Evolutionary conservation across 2,888 invertebrate species (phyloP).

Genomic region (Sarcophaga rosellei): DNA sequence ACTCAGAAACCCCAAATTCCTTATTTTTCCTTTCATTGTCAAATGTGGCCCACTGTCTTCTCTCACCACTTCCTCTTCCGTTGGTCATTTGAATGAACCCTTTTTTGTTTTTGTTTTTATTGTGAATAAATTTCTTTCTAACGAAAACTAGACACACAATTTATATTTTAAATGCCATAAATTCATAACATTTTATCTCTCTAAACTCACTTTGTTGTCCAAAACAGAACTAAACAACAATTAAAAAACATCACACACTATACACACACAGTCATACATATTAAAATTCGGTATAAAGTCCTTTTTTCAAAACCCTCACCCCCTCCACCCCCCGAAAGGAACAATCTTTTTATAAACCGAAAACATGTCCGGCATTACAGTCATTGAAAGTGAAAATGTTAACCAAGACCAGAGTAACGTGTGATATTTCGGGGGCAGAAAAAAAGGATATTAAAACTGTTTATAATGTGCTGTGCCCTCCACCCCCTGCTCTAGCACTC

Average conservation of each 20-base stretch:
- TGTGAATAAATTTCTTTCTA: conserved; percentile 17
- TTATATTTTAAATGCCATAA: conserved; percentile 79
- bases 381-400: conserved; percentile 50
- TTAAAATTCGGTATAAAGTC: not conserved
- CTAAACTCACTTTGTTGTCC: not conserved
- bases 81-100: not conserved
- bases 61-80: not conserved
- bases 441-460: conserved; percentile 49
- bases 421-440: conserved; percentile 47
- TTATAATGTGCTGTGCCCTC: conserved; percentile 35
- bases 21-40: not conserved
- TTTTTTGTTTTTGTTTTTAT: conserved; percentile 28
- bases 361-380: not conserved
- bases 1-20: too few relatives aligned
- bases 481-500: not conserved
- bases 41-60: conserved; percentile 19
- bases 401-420: conserved; percentile 53
- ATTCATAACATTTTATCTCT: conserved; percentile 71
- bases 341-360: not conserved
- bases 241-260: conserved; percentile 49
- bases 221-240: conserved; percentile 39
- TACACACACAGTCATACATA: conserved; percentile 1
- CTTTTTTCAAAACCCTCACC: not conserved
- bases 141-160: conserved; percentile 56
- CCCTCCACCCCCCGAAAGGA: not conserved